Evolutionary conservation across 2,888 invertebrate genomes (phyloP), one percentile per base, ranked within the genome.

Genomic region (Ornithoptera alexandrae): DNA sequence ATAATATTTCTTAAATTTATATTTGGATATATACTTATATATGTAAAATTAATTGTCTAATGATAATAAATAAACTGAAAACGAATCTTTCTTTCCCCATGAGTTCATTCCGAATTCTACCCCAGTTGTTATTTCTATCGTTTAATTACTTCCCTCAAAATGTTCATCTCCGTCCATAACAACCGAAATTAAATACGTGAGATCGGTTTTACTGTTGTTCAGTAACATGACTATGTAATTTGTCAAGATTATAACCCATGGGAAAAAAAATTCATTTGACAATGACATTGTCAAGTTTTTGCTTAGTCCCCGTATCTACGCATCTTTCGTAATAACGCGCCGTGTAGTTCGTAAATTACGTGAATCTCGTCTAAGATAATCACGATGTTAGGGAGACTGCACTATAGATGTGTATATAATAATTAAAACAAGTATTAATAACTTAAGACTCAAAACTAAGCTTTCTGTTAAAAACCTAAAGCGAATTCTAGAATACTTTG

Each of bases 341-440:
- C 73, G 72, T 69, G 74, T 75, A 72, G 74, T 74, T 74, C 71
- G 68, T 73, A 73, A 71, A 71, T 72, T 74, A 77, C 74, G 74
- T 74, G 70, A 71, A 71, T 73, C 73, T 74, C 58, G 68, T 60
- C 64, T 69, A 69, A 66, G 71, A 64, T 73, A 71, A 72, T 74
- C 71, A 70, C 68, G 68, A 71, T 59, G 46, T 72, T 66, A 74
- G 69, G 73, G 65, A 24, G 22, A 42, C n/a, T 59, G 42, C 60
- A 70, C 71, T 62, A 36, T 1, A 65, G n/a, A 56, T n/a, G 60
- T 36, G 18, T 60, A 59, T 53, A 0, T n/a, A n/a, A 53, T n/a
- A n/a, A 2, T n/a, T n/a, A 53, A 2, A 1, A 46, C 1, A 46
- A 46, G 15, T 46, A 46, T 0, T 39, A 8, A 39, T 8, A 39